Percentiles rank a stretch among this genome's conserved stretches.
phyloP scores from a whole-genome alignment of 1,140 invertebrate genomes.

The Aethina tumida region DNA sequence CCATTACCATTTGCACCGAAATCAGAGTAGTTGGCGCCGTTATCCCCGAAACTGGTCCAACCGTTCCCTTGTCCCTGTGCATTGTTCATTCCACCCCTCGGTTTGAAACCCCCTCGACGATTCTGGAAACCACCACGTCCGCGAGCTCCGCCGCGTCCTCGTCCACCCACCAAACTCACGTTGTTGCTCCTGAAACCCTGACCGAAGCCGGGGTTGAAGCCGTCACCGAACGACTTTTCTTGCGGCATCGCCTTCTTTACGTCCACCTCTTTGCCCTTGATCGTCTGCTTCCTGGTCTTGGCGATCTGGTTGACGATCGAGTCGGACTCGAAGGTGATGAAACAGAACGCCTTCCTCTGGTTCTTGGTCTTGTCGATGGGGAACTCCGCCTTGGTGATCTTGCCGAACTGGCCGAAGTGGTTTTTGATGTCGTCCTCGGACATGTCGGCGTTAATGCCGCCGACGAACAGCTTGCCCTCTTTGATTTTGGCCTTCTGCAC shows the following conservation, averaged over 20 bases:
- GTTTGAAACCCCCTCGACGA: too few species aligned
- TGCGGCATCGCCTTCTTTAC: slow-evolving; percentile 87
- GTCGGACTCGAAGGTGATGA: slow-evolving; percentile 86
- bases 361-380: slow-evolving; percentile 91
- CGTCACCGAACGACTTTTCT: too few species aligned
- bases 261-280: slow-evolving; percentile 82
- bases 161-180: too few species aligned
- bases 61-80: too few species aligned
- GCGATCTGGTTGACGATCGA: slow-evolving; percentile 79
- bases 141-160: too few species aligned
- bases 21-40: too few species aligned
- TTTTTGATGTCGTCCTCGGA: slow-evolving; percentile 83
- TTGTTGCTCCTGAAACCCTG: too few species aligned
- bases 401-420: slow-evolving; percentile 82
- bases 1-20: too few species aligned
- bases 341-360: slow-evolving; percentile 85
- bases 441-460: slow-evolving; percentile 76
- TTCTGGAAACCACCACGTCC: too few species aligned
- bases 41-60: too few species aligned
- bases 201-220: too few species aligned
- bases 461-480: slow-evolving; percentile 87
- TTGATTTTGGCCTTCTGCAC: slow-evolving; percentile 86
- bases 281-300: slow-evolving; percentile 80
- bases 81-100: too few species aligned
- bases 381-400: slow-evolving; percentile 86